phyloP scores from a whole-genome alignment of 2,113 vertebrate species.

The Morone saxatilis region DNA sequence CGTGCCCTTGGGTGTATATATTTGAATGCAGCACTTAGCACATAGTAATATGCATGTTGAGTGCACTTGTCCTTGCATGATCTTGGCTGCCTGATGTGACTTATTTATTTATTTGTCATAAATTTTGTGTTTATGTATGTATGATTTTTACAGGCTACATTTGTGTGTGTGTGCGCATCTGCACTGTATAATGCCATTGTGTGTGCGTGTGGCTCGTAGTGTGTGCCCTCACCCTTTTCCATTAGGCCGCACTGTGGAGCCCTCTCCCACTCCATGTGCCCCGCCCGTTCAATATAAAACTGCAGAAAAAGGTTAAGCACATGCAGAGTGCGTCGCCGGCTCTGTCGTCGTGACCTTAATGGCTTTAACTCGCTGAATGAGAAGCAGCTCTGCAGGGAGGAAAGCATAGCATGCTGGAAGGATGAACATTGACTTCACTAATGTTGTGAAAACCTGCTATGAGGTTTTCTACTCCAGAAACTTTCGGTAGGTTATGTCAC shows the following conservation, averaged over 20 bases:
- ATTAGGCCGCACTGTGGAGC: constrained; percentile 24
- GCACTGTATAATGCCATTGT: neutral
- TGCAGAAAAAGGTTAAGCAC: constrained; percentile 66
- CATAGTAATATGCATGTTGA: constrained; percentile 40
- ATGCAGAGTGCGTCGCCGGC: constrained; percentile 51
- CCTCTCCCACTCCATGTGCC: constrained; percentile 41
- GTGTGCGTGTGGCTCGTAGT: neutral
- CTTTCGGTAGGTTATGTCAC: neutral
- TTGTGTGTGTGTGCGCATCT: neutral
- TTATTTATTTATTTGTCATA: constrained; percentile 3
- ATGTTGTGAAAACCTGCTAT: neutral
- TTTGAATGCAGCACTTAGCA: neutral
- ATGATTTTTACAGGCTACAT: neutral
- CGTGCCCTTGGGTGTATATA: constrained; percentile 4
- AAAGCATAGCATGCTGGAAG: neutral
- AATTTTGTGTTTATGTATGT: constrained; percentile 7
- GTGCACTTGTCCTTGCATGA: constrained; percentile 31
- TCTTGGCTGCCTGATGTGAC: neutral
- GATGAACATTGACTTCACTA: constrained; percentile 33
- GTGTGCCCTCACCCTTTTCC: constrained; percentile 24
- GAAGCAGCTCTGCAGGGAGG: constrained; percentile 33
- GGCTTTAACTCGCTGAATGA: constrained; percentile 36
- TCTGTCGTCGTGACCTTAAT: constrained; percentile 50
- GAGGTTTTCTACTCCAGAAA: constrained; percentile 10
- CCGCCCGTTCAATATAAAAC: constrained; percentile 38